Base-by-base conservation (phyloP, 2,888 invertebrate species). In the Bedellia somnulentella region DNA sequence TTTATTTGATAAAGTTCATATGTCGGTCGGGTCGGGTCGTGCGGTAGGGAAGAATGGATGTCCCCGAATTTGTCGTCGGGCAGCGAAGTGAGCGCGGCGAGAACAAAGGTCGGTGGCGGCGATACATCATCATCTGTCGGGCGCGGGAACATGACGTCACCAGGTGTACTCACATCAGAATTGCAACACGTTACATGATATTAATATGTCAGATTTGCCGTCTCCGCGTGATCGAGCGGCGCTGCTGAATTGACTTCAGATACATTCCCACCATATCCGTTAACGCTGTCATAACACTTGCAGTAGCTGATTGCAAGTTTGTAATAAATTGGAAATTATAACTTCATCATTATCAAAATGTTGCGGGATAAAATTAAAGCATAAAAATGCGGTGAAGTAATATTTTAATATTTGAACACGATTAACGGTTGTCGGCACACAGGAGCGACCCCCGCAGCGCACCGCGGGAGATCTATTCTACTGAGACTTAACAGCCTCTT, bases 71-170 rank as follows among this genome's bases (percentile, higher is more conserved):
- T 71, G 70, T 71, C 68, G 51, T 35, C 48, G 57, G 49, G 45
- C 64, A 59, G 60, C 61, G 54, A 49, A 49, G 50, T 39, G 43
- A 46, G 40, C 43, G 42, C 40, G 41, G 42, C 37, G 43, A 60
- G 63, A 68, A 71, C 71, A 73, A 68, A 59, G 49, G 30, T 27
- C 42, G 35, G 33, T 27, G 40, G 38, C 38, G 41, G 61, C 66
- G 68, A 73, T 73, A 71, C 71, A 71, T 73, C 73, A 73, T 48
- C 62, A 70, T 66, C 52, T 61, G 68, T 59, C 66, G 56, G 41
- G 44, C 43, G 47, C 50, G 67, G 49, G 66, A 58, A 61, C 52
- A 48, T 47, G 57, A 56, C 57, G 64, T 70, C 64, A 68, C 68
- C 71, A 66, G 63, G 58, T 49, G 52, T 23, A 8, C 15, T 30